These are phyloP conservation scores for Lithophane socia DNA, from an alignment of 2,888 invertebrate genomes.

Conservation along the genomic window DNA sequence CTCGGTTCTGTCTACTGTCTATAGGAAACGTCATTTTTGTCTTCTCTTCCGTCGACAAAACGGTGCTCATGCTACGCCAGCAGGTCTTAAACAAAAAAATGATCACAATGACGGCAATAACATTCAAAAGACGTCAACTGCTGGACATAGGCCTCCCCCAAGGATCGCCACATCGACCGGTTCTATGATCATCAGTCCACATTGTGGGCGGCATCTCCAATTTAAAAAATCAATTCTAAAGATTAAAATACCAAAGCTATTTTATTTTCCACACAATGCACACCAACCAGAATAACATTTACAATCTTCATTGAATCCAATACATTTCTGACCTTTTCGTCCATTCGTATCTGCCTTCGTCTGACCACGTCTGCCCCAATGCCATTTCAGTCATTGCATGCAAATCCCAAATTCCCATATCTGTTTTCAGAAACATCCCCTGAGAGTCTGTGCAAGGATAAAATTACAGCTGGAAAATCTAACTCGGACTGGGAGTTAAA, in stretches of 20 bases:
- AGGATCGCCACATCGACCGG: background rate
- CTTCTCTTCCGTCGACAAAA: too few species aligned
- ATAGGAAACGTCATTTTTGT: too few species aligned
- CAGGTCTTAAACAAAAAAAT: too few species aligned
- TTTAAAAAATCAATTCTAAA: too few species aligned
- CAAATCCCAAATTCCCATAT: conserved; percentile 54
- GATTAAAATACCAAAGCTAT: background rate
- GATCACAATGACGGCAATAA: too few species aligned
- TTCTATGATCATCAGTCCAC: background rate
- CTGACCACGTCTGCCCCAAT: conserved; percentile 3
- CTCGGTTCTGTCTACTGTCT: too few species aligned
- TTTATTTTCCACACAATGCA: background rate
- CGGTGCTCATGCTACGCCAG: too few species aligned
- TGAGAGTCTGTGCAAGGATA: conserved; percentile 17
- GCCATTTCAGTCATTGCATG: conserved; percentile 28
- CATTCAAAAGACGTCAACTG: background rate
- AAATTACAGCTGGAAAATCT: conserved; percentile 35
- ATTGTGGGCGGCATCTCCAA: background rate
- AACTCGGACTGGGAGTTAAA: conserved; percentile 18
- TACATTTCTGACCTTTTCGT: background rate
- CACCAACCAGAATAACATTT: background rate
- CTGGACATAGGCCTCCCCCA: background rate
- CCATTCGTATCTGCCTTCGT: background rate
- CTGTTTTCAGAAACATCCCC: conserved; percentile 41
- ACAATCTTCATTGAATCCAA: conserved; percentile 3